Conservation (phyloP, 30 jellyfish, hydroid and myxozoan species). For the Hydractinia symbiolongicarpus region DNA sequence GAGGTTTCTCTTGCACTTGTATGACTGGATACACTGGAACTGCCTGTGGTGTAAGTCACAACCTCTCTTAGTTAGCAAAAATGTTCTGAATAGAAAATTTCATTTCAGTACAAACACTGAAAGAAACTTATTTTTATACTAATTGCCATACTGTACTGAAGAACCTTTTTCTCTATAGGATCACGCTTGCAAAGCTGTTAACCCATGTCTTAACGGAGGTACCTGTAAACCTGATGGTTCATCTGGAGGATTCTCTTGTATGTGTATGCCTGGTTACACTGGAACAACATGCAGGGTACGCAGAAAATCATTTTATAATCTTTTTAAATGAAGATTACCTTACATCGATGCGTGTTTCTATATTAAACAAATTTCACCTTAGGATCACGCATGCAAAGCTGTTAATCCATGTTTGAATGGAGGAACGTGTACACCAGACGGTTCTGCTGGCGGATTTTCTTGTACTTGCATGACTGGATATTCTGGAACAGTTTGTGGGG, state of each 20-base stretch:
- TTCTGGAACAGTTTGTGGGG: conserved; percentile 4
- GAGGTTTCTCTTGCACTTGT: conserved; percentile 2
- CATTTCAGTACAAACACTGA: no score
- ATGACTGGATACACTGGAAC: conserved; percentile 13
- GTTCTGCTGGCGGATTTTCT: conserved; percentile 10
- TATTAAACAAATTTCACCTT: neutral
- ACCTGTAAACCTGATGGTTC: conserved; percentile 16
- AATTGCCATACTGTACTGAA: neutral
- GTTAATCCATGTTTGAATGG: conserved; percentile 5
- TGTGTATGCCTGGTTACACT: conserved; percentile 48
- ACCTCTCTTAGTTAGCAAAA: no score
- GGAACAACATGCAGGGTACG: conserved; percentile 59
- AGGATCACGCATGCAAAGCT: conserved; percentile 8
- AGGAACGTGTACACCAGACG: conserved; percentile 17
- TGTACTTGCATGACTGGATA: conserved; percentile 12
- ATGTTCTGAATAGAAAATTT: no score
- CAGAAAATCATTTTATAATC: neutral
- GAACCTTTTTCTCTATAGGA: neutral
- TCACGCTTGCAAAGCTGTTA: conserved; percentile 3
- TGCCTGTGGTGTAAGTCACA: conserved; percentile 4
- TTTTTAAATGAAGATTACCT: neutral
- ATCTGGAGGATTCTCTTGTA: conserved; percentile 33
- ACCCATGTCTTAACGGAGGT: conserved; percentile 11
- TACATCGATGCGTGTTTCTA: no score
- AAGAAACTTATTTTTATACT: no score